Evolutionary conservation across 2,888 invertebrate genomes (phyloP), one percentile per base, ranked within the genome.

Genomic region (Cheilosia grossa): DNA sequence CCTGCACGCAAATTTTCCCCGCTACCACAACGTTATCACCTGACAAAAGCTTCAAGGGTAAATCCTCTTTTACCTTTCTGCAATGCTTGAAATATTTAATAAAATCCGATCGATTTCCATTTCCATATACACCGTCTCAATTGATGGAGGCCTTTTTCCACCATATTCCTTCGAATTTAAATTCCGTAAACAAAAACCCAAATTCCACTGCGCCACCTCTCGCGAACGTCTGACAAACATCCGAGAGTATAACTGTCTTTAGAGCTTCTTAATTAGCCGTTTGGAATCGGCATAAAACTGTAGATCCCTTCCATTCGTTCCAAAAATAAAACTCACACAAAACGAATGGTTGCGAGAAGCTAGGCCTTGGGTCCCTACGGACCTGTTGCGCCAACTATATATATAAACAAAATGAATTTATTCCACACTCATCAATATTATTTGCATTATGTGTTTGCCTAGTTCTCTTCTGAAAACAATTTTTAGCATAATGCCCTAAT

Each of bases 71-170:
- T 3, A 63, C 9, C 10, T 69, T 4, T 53, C 63, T 44, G 13
- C 61, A 42, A 44, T 82, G 44, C 9, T 33, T 49, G 10, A 74
- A 74, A 83, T 64, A 54, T 10, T 64, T 74, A 7, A 40, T 15
- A 53, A 59, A 70, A 44, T 74, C 69, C 0, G 69, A 63, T 82
- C 72, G 10, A 82, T 30, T 78, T 78, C 78, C 53, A 78, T 51
- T 56, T 82, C 72, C 21, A 78, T 24, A 49, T n/a, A 30, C 33
- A 72, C n/a, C n/a, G n/a, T 4, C 2, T 63, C 21, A 15, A 77
- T 63, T 10, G 7, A 2, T 30, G 54, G 19, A 42, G 58, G 51
- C 17, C 33, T 75, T 54, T 56, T 67, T 1, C 44, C 69, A 58
- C 30, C 53, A 40, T 42, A 27, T 27, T 17, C 33, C 64, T 30